Percentiles rank a stretch among this genome's conserved stretches.
Conservation (phyloP, 2,888 invertebrate species). For the Branchellion lobata region DNA sequence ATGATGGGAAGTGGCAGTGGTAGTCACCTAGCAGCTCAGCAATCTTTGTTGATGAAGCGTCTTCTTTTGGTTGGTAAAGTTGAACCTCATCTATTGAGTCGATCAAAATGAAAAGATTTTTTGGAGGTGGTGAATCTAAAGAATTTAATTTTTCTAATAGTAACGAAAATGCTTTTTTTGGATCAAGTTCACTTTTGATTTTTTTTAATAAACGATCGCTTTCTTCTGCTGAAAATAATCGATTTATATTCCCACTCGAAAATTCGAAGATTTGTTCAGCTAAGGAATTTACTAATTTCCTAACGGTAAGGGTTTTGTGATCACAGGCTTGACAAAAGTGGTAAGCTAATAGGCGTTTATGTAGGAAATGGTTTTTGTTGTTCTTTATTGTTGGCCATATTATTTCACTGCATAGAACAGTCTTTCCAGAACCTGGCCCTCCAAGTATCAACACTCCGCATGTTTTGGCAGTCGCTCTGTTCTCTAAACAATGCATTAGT, state of each 20-base stretch:
- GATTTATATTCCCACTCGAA: constrained; percentile 49
- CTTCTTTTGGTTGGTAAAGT: background rate
- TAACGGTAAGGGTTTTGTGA: constrained; percentile 73
- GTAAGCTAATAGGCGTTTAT: constrained; percentile 78
- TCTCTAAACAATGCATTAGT: constrained; percentile 84
- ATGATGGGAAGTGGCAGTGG: constrained; percentile 86
- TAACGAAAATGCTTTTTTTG: constrained; percentile 86
- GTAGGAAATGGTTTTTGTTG: constrained; percentile 65
- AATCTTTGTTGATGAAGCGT: constrained; percentile 56
- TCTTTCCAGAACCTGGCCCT: constrained; percentile 91
- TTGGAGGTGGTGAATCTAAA: constrained; percentile 74
- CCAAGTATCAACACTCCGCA: constrained; percentile 85
- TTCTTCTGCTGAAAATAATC: constrained; percentile 22
- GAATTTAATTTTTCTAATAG: constrained; percentile 74
- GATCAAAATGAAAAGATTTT: constrained; percentile 80
- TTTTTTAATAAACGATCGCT: background rate
- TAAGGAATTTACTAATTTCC: constrained; percentile 72
- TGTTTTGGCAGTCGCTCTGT: constrained; percentile 72
- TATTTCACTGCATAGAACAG: constrained; percentile 64
- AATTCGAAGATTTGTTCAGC: constrained; percentile 70
- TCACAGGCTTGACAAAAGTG: constrained; percentile 72
- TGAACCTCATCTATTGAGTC: constrained; percentile 82
- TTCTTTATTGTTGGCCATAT: constrained; percentile 72
- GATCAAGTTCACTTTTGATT: constrained; percentile 70
- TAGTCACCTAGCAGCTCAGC: constrained; percentile 79